Conservation (phyloP, 1,140 invertebrate genomes). For the Orius insidiosus region DNA sequence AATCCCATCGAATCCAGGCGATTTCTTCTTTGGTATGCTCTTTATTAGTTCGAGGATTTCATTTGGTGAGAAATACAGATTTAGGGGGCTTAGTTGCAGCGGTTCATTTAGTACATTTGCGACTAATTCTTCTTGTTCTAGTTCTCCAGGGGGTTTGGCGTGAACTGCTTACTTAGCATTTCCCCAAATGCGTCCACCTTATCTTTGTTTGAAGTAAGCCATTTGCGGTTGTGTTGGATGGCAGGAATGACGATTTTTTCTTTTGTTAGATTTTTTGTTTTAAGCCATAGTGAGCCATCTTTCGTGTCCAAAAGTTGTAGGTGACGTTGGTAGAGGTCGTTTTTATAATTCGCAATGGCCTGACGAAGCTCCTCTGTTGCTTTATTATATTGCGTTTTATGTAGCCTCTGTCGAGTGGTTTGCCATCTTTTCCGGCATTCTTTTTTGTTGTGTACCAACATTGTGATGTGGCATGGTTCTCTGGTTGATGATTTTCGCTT, state of each 20-base stretch:
- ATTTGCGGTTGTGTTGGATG: neutral
- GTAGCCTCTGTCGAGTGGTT: neutral
- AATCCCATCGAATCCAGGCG: neutral
- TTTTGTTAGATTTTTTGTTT: neutral
- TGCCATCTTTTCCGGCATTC: neutral
- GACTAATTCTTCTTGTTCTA: too few species aligned
- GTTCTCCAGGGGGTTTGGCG: neutral
- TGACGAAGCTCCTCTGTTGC: neutral
- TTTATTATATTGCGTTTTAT: conserved; percentile 1
- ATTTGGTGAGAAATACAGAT: neutral
- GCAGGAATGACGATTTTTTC: neutral
- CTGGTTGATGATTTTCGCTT: neutral
- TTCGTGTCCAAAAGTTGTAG: neutral
- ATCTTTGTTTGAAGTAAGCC: neutral
- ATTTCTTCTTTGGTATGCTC: neutral
- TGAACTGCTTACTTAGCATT: neutral
- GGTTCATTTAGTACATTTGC: neutral
- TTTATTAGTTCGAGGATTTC: neutral
- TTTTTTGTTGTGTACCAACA: neutral
- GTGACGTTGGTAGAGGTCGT: neutral
- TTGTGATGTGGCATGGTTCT: neutral
- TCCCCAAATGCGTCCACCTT: neutral
- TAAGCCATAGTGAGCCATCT: neutral
- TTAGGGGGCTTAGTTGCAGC: neutral
- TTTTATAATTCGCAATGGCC: neutral